Percentiles rank a stretch among this genome's conserved stretches.
These are phyloP conservation scores for Volucella zonaria DNA, from an alignment of 2,888 invertebrate species.

Conservation along the genomic window DNA sequence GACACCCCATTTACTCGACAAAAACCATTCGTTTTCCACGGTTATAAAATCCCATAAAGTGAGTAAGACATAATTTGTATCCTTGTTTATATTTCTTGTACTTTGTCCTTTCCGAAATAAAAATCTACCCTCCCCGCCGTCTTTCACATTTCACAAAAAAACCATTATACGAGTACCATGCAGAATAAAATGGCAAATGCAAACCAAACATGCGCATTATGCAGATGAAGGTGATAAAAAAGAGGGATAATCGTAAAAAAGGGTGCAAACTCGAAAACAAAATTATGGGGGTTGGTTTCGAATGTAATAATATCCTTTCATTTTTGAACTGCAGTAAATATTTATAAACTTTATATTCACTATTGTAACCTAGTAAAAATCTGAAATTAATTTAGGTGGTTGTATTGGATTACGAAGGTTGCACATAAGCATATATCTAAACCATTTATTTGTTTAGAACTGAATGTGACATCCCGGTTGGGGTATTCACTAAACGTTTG, in stretches of 20 bases:
- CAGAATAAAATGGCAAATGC: constrained; percentile 10
- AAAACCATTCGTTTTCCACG: neutral
- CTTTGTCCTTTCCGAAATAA: neutral
- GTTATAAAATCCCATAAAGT: constrained; percentile 40
- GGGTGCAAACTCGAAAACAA: constrained; percentile 4
- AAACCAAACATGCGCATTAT: constrained; percentile 56
- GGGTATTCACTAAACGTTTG: no score
- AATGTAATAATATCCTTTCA: neutral
- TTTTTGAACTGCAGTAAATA: neutral
- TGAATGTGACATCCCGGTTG: no score
- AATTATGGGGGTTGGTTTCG: constrained; percentile 21
- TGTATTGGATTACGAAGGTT: no score
- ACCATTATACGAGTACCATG: neutral
- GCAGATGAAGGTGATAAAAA: constrained; percentile 40
- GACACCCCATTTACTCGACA: no score
- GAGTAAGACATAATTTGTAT: constrained; percentile 48
- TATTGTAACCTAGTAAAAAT: no score
- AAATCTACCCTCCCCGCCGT: no score
- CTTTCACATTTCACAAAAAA: no score
- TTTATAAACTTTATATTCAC: no score
- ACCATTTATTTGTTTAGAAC: no score
- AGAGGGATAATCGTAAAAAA: constrained; percentile 16
- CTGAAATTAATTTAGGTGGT: no score
- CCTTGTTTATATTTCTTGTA: constrained; percentile 20
- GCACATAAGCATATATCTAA: no score